Base-by-base conservation (phyloP, 2,113 vertebrate genomes). In the Phainopepla nitens region DNA sequence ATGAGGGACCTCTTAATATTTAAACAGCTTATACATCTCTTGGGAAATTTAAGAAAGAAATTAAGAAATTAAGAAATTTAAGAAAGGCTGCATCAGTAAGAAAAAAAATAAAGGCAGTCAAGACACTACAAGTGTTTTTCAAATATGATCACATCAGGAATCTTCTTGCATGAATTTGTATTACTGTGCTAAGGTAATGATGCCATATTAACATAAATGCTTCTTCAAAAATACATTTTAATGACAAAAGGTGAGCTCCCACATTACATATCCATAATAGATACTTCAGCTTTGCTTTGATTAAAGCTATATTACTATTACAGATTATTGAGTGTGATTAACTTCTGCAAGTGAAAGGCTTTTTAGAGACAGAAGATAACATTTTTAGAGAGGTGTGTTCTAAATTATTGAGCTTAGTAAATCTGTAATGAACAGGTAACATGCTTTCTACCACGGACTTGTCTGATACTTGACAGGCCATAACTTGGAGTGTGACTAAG, bases 381-480 rank as follows among this genome's bases (percentile, higher is more conserved):
- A 22, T 39, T 86, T 85, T 86, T 81, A 78, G 42, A 54, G 39
- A 83, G 28, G 28, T 2, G 3, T 65, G 50, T 42, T 94, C 80
- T 65, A 72, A 91, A 93, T 94, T 85, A 78, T 17, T 41, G 76
- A 93, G 72, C 53, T 75, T 45, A 93, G 36, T 73, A 65, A 94
- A 94, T 85, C 78, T 77, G 65, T 33, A 71, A 53, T 78, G 54
- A 94, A 88, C 33, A 83, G 82, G 54, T 91, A 95, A 96, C 70
- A 35, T 7, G 56, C 76, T 96, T 94, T 69, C 92, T 69, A 75
- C 57, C 80, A 81, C 42, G 45, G 90, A 50, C 41, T 28, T 96
- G 93, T 98, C 97, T 98, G 94, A 72, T 68, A 76, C 42, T 62
- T 97, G 96, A 98, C 95, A 98, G 92, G 91, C 96, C 95, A 92